Evolutionary conservation across 2,888 invertebrate genomes (phyloP), one percentile per base, ranked within the genome.

Genomic region (Tipula vernalis): DNA sequence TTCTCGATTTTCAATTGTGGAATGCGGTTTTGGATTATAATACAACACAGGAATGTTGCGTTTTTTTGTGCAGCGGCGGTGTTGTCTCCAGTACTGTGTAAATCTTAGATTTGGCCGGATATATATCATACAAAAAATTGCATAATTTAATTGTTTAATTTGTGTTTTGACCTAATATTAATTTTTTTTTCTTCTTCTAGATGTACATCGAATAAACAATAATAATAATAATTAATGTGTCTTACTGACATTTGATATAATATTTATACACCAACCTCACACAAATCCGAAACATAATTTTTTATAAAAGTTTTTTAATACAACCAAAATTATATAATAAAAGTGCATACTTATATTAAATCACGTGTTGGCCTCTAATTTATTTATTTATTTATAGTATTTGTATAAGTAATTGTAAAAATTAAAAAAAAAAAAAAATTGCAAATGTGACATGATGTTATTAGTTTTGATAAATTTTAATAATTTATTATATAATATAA

Each of bases 301-400:
- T 71, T 71, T 71, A 71, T 71, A 71, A 71, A 28, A 71, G 10
- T 71, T 71, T 71, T 71, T 71, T 71, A 71, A 71, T 28, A 71
- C 28, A 18, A 71, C 71, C 71, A 28, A 71, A 71, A 28, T 71
- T 28, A 71, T 71, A 71, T 71, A 71, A 71, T 18, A 71, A 71
- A 71, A 71, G 71, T 71, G 71, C 71, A 12, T 71, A 71, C 71
- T 71, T 71, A 71, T 39, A 28, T 28, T 28, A 41, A 84, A 84
- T 84, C 84, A 84, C 84, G 84, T 84, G 84, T 84, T 84, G 39
- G 84, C 84, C 84, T 84, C 71, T 71, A 71, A 71, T 71, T 71
- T 71, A 71, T 71, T 71, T 57, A 57, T 57, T 57, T 71, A 71
- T 71, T 71, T 71, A 71, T 71, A 71, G 28, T 71, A 71, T 28